Percentiles rank a stretch among this genome's conserved stretches.
Conservation (phyloP, 2,888 invertebrate genomes). For the Listrodromus nycthemerus region DNA sequence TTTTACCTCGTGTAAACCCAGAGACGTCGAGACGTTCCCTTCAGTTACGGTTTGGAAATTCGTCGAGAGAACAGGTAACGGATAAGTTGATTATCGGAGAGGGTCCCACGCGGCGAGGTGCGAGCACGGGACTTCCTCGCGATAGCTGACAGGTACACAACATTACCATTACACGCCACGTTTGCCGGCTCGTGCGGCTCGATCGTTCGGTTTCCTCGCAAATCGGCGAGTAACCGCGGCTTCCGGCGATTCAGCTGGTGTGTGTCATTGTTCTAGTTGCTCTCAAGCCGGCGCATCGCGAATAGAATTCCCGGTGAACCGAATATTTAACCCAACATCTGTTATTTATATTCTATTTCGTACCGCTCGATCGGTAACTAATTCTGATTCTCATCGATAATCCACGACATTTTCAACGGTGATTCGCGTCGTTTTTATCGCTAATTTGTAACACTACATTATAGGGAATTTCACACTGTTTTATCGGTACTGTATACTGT, state of each 20-base stretch:
- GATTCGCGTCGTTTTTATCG: neutral
- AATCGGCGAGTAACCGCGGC: neutral
- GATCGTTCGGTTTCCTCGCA: slow-evolving; percentile 37
- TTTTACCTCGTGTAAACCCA: neutral
- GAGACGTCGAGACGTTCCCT: neutral
- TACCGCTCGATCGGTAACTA: neutral
- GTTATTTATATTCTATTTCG: neutral
- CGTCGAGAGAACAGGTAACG: slow-evolving; percentile 32
- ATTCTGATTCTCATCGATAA: neutral
- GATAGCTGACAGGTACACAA: slow-evolving; percentile 68
- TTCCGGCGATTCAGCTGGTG: slow-evolving; percentile 59
- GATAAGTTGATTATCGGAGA: slow-evolving; percentile 61
- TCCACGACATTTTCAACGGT: neutral
- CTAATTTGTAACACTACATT: too few relatives aligned
- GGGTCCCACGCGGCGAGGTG: slow-evolving; percentile 31
- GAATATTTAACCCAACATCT: neutral
- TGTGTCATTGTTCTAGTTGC: slow-evolving; percentile 60
- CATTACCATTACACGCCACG: slow-evolving; percentile 68
- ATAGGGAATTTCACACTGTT: neutral
- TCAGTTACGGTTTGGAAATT: neutral
- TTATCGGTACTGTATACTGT: too few relatives aligned
- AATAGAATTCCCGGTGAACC: neutral
- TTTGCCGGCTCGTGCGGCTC: slow-evolving; percentile 50
- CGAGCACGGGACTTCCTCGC: slow-evolving; percentile 51
- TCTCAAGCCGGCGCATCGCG: neutral